These are phyloP conservation scores for Myotis daubentonii DNA, from an alignment of 2,797 vertebrate species.

Conservation along the genomic window DNA sequence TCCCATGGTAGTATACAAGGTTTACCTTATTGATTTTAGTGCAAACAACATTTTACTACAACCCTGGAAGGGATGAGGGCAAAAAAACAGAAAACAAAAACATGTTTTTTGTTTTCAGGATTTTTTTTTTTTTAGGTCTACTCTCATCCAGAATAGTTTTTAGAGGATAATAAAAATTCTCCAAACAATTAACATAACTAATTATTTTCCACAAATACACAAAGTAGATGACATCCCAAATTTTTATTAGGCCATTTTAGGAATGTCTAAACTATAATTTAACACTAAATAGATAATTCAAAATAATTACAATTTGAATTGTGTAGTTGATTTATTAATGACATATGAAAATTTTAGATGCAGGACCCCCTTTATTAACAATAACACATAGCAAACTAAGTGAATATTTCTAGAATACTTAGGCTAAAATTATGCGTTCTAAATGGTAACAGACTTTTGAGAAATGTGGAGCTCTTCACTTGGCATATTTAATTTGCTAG, in stretches of 20 bases:
- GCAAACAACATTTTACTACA: conserved; percentile 46
- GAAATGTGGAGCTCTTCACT: conserved; percentile 55
- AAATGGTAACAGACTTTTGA: conserved; percentile 32
- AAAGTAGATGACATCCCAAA: background rate
- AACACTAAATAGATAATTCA: conserved; percentile 53
- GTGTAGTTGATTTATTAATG: conserved; percentile 52
- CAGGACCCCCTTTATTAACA: conserved; percentile 30
- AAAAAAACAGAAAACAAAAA: background rate
- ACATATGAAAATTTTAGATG: conserved; percentile 19
- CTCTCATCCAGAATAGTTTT: background rate
- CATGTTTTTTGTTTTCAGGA: background rate
- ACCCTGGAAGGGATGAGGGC: background rate
- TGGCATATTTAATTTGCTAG: conserved; percentile 55
- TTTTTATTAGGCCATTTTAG: conserved; percentile 56
- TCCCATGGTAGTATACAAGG: background rate
- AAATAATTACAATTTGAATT: conserved; percentile 62
- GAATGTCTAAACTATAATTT: conserved; percentile 55
- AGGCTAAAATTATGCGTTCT: conserved; percentile 66
- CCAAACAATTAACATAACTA: conserved; percentile 34
- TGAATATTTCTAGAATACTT: conserved; percentile 55
- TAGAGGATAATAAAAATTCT: background rate
- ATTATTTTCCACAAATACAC: conserved; percentile 46
- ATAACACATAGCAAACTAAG: conserved; percentile 45
- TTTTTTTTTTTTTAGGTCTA: conserved; percentile 17
- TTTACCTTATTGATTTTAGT: conserved; percentile 36